Percentiles rank a stretch among this genome's conserved stretches.
Conservation (phyloP, 2,888 invertebrate genomes). For the Eurytoma californica region DNA sequence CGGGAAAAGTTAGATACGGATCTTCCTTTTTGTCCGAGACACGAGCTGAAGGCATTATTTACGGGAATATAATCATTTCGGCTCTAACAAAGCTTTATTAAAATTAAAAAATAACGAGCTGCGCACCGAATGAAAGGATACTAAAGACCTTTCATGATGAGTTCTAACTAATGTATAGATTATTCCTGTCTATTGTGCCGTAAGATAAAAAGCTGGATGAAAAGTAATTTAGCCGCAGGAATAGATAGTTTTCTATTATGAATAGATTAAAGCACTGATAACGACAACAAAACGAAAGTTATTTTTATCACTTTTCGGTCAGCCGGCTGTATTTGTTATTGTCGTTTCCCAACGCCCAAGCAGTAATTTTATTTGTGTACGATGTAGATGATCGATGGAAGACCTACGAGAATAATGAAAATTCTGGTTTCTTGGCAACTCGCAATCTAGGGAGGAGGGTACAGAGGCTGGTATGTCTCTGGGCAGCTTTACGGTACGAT, state of each 20-base stretch:
- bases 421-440: background rate
- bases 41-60: slow-evolving; percentile 37
- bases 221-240: no score
- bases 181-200: no score
- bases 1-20: slow-evolving; percentile 41
- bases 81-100: slow-evolving; percentile 38
- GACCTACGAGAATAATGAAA: no score
- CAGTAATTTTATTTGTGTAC: no score
- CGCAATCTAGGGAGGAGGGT: background rate
- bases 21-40: slow-evolving; percentile 40
- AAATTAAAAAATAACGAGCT: slow-evolving; percentile 50
- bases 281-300: no score
- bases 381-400: no score
- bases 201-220: no score
- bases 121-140: background rate
- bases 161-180: background rate
- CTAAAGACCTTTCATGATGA: slow-evolving; percentile 8
- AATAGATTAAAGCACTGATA: no score
- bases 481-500: background rate
- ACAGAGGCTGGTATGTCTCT: background rate
- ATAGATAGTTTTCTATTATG: no score
- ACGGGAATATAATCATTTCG: slow-evolving; percentile 41
- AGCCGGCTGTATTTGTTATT: no score
- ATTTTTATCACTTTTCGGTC: no score
- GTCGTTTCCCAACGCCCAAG: no score